Evolutionary conservation across 2,797 vertebrate genomes (phyloP), one percentile per base, ranked within the genome.

Genomic region (Alosa sapidissima): DNA sequence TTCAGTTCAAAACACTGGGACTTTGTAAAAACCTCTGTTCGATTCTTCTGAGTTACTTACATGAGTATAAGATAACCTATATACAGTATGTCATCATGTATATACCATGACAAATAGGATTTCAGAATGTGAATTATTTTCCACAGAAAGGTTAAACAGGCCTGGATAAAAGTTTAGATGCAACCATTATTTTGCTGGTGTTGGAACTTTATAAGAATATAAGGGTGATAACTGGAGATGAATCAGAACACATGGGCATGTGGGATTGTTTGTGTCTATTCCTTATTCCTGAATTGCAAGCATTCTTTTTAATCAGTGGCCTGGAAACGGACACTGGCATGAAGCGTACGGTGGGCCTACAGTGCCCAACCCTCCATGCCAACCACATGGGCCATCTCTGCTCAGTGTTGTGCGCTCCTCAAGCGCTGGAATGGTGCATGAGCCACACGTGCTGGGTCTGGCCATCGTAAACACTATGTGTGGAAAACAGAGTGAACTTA

Each of bases 221-320:
- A 16, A 16, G 16, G 19, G 16, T 58, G 55, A 58, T 58, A 58
- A 58, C 19, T 58, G 55, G n/a, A n/a, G n/a, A 58, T 68, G 65
- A 72, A 72, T 36, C 28, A 72, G 2, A 72, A 5, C 65, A 58
- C 55, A 72, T 16, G 65, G 28, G 3, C 28, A 14, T 16, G 65
- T 72, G 65, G 33, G 65, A 11, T 36, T 72, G n/a, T n/a, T n/a
- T n/a, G n/a, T n/a, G n/a, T n/a, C 65, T 72, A 72, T 72, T 72
- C 65, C 5, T 36, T 13, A 72, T 72, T 36, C 33, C 65, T 72
- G 65, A 72, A 41, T 5, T 36, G 33, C 28, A 36, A 41, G 65
- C 65, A 36, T 14, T 54, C 13, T 16, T 72, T 14, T 72, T 28
- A 72, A 41, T 72, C 65, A 72, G 65, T 72, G 65, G 36, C 28